Evolutionary conservation across 2,888 invertebrate genomes (phyloP).

Genomic region (Clusia tigrina): DNA sequence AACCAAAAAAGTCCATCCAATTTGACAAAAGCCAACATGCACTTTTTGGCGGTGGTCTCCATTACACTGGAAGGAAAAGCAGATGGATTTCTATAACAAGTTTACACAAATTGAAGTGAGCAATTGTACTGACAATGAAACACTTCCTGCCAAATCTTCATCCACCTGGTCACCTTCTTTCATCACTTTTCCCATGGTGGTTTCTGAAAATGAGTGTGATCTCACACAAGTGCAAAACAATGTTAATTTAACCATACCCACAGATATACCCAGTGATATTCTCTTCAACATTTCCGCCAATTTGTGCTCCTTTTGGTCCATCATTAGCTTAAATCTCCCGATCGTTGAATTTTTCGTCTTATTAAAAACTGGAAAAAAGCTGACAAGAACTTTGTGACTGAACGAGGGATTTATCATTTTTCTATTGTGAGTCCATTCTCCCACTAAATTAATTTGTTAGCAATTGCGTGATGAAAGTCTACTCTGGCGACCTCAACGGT

Average conservation of each 20-base stretch:
- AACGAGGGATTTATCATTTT: slow-evolving; percentile 36
- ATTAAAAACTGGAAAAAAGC: slow-evolving; percentile 34
- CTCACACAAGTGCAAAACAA: too few relatives aligned
- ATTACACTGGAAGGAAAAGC: slow-evolving; percentile 15
- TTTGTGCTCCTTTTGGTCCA: slow-evolving; percentile 19
- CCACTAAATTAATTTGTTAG: too few relatives aligned
- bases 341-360: slow-evolving; percentile 28
- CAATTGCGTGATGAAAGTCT: too few relatives aligned
- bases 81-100: too few relatives aligned
- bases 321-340: slow-evolving; percentile 23
- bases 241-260: slow-evolving; percentile 35
- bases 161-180: slow-evolving; percentile 28
- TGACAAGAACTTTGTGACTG: slow-evolving; percentile 28
- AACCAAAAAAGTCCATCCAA: neutral
- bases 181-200: slow-evolving; percentile 36
- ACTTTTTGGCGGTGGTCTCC: neutral
- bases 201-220: slow-evolving; percentile 27
- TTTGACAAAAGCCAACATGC: neutral
- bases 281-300: slow-evolving; percentile 25
- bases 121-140: slow-evolving; percentile 24
- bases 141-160: slow-evolving; percentile 20
- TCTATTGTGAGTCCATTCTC: slow-evolving; percentile 31
- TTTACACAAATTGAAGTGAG: neutral
- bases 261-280: slow-evolving; percentile 24
- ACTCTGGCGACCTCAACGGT: too few relatives aligned